Percentiles rank a stretch among this genome's conserved stretches.
These are phyloP conservation scores for Anoura caudifer DNA, from an alignment of 2,113 vertebrate genomes.

Conservation along the genomic window DNA sequence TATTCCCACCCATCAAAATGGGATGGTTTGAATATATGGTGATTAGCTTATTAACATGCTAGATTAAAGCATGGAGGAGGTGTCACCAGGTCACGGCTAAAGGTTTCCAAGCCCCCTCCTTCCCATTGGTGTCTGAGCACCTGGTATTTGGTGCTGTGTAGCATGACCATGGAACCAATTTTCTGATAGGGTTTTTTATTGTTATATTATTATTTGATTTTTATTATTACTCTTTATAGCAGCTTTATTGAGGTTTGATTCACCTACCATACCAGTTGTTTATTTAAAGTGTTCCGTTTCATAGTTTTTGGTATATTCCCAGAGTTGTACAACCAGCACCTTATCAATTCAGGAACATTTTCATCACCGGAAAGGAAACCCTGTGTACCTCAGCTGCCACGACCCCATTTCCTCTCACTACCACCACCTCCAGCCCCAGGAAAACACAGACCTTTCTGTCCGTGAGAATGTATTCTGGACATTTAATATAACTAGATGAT, in stretches of 20 bases:
- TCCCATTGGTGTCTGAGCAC: not conserved
- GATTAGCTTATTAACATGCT: not conserved
- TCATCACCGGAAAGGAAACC: not conserved
- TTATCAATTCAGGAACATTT: not conserved
- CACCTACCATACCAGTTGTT: not conserved
- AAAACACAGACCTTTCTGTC: not conserved
- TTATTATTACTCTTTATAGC: not conserved
- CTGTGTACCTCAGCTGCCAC: not conserved
- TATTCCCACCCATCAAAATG: not conserved
- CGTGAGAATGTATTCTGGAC: not conserved
- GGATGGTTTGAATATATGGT: not conserved
- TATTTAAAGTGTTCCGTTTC: not conserved
- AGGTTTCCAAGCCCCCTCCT: not conserved
- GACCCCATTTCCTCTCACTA: not conserved
- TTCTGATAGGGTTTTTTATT: not conserved
- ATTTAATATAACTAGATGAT: not conserved
- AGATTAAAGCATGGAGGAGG: not conserved
- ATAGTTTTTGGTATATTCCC: not conserved
- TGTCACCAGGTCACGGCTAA: not conserved
- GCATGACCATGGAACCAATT: not conserved
- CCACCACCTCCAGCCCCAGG: not conserved
- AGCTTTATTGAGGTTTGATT: slow-evolving; percentile 20
- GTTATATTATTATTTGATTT: not conserved
- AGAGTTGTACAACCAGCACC: not conserved
- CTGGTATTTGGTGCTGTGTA: not conserved